phyloP scores from a whole-genome alignment of 2,797 vertebrate genomes.

The Lepilemur septentrionalis region DNA sequence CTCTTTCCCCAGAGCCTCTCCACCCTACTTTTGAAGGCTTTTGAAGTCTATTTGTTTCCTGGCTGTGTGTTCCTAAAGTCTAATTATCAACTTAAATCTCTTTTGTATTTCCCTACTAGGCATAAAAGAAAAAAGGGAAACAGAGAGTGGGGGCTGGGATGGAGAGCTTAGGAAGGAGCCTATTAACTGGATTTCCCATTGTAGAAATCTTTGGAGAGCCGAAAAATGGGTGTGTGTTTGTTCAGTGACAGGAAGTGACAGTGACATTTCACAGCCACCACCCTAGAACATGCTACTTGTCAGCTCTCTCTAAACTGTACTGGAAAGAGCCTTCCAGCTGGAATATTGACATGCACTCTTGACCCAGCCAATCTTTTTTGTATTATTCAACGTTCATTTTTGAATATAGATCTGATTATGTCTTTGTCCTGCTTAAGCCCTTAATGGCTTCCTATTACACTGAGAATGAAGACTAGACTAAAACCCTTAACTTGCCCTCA shows the following conservation, averaged over 20 bases:
- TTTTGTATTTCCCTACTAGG: neutral
- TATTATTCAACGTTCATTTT: neutral
- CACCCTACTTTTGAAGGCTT: neutral
- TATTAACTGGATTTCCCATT: neutral
- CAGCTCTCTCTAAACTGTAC: neutral
- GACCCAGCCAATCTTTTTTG: neutral
- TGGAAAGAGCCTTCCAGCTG: neutral
- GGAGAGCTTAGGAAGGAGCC: neutral
- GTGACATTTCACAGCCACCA: neutral
- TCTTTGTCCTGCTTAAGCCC: neutral
- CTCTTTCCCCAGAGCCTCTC: neutral
- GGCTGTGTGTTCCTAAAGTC: neutral
- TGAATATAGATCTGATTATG: neutral
- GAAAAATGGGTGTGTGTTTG: slow-evolving; percentile 24
- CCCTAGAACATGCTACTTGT: neutral
- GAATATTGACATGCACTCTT: neutral
- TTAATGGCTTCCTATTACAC: neutral
- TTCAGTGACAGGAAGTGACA: slow-evolving; percentile 38
- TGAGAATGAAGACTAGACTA: neutral
- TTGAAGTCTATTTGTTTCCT: neutral
- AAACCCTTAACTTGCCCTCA: neutral
- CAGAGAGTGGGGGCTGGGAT: neutral
- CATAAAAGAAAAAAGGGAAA: neutral
- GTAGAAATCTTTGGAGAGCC: neutral
- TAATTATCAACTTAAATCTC: neutral